Evolutionary conservation across 2,797 vertebrate genomes (phyloP).

Genomic region (Eutrigla gurnardus): DNA sequence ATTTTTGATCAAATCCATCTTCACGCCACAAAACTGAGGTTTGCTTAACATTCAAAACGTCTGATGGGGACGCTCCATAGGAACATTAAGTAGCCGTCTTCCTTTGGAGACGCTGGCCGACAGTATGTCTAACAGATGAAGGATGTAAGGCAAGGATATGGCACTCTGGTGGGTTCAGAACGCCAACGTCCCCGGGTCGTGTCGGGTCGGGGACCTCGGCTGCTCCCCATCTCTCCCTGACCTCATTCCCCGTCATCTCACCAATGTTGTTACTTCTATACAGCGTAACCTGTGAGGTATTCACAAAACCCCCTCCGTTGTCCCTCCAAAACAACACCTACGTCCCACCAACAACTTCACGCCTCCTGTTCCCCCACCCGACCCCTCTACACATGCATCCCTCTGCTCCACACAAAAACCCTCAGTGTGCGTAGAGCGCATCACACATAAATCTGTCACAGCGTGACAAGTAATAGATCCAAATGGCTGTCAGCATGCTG

Average conservation of each 20-base stretch:
- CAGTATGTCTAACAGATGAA: neutral
- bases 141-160: neutral
- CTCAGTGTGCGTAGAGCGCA: constrained; percentile 51
- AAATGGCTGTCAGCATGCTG: constrained; percentile 72
- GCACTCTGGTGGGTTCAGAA: neutral
- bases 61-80: neutral
- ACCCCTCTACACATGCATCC: constrained; percentile 20
- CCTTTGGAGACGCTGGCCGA: neutral
- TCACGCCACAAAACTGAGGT: neutral
- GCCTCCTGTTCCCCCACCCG: constrained; percentile 9
- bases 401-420: constrained; percentile 41
- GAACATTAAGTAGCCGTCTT: neutral
- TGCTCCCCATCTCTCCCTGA: neutral
- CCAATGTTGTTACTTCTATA: neutral
- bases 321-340: constrained; percentile 1
- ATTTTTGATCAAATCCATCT: neutral
- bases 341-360: constrained; percentile 19
- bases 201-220: neutral
- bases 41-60: neutral
- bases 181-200: neutral
- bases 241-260: neutral
- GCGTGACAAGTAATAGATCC: constrained; percentile 68
- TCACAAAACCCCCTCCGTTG: neutral
- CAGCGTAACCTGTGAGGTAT: neutral
- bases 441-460: constrained; percentile 72